Conservation (phyloP, 2,797 vertebrate species). For the Macropus fuliginosus region DNA sequence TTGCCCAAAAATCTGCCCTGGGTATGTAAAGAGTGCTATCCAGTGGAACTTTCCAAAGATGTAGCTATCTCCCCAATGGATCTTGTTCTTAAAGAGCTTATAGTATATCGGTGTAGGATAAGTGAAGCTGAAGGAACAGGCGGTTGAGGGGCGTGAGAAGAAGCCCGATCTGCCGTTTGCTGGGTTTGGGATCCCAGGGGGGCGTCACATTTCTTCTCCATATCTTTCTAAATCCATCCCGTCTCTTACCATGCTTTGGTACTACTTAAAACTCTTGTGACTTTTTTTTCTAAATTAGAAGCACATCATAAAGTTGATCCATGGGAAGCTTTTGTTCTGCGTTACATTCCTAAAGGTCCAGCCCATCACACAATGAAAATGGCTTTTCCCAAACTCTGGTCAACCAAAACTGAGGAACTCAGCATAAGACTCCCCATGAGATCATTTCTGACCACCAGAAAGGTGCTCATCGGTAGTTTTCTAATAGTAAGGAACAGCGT, state of each 20-base stretch:
- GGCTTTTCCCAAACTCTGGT: not conserved
- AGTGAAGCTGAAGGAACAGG: not conserved
- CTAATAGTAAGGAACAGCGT: not conserved
- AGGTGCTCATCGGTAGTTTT: not conserved
- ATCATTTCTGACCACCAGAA: not conserved
- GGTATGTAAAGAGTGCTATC: not conserved
- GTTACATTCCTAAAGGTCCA: not conserved
- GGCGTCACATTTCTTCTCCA: not conserved
- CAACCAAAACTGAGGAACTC: not conserved
- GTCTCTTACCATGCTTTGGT: not conserved
- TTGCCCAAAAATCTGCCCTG: not conserved
- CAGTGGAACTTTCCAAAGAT: not conserved
- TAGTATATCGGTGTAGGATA: not conserved
- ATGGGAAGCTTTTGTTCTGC: slow-evolving; percentile 5
- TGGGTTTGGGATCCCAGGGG: not conserved
- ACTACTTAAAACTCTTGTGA: not conserved
- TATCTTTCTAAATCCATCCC: not conserved
- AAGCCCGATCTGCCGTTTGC: not conserved
- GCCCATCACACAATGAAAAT: not conserved
- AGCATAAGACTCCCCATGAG: not conserved
- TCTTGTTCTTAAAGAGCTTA: not conserved
- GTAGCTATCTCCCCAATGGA: not conserved
- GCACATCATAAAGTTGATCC: not conserved
- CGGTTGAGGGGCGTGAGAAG: not conserved
- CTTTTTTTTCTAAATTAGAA: not conserved